These are phyloP conservation scores for Serranochromis macrocephalus DNA, from an alignment of 2,113 vertebrate species.

Conservation along the genomic window DNA sequence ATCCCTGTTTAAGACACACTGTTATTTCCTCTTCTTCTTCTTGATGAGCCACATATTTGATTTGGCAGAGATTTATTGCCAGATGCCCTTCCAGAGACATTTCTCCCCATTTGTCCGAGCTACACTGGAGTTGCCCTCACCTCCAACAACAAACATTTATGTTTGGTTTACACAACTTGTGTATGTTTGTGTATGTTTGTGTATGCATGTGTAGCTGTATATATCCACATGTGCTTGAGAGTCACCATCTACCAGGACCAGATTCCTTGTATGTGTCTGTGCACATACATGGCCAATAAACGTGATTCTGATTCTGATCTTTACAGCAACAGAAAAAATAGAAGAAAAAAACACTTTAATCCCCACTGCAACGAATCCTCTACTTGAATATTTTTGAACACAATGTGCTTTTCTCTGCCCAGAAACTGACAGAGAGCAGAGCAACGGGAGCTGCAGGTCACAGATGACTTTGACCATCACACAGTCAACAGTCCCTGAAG, in stretches of 20 bases:
- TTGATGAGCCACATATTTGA: background rate
- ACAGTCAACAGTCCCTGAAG: background rate
- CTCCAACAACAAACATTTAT: background rate
- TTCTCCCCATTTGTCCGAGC: background rate
- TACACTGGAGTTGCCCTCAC: background rate
- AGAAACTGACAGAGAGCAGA: background rate
- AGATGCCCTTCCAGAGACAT: background rate
- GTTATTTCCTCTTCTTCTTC: background rate
- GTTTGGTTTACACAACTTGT: background rate
- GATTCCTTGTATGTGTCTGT: background rate
- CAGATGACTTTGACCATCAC: conserved; percentile 22
- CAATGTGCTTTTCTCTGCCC: background rate
- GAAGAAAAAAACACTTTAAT: background rate
- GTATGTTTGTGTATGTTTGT: background rate
- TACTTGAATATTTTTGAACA: background rate
- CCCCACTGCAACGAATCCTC: background rate
- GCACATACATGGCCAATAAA: background rate
- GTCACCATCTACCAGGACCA: background rate
- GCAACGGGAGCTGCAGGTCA: conserved; percentile 2
- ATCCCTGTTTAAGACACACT: background rate
- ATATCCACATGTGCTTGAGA: rapidly evolving
- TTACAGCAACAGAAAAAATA: background rate
- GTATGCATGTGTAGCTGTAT: background rate
- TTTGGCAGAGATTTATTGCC: background rate
- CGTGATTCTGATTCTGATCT: background rate